Evolutionary conservation across 53 echinoderm and acorn worm genomes (phyloP).

Genomic region (Stichopus horrens): DNA sequence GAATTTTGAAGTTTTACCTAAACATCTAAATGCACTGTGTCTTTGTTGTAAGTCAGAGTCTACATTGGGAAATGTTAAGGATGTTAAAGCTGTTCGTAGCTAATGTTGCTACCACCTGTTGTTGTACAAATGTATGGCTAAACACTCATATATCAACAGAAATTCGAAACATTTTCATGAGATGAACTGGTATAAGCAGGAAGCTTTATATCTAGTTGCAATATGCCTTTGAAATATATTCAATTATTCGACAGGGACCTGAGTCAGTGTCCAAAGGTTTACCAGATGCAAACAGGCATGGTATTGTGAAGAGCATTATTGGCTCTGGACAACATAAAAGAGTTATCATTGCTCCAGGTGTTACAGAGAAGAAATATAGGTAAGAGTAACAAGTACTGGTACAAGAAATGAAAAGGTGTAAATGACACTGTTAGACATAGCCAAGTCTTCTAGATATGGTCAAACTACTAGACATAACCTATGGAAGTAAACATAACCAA

Average conservation of each 20-base stretch:
- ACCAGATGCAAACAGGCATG: constrained; percentile 57
- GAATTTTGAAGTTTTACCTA: no score
- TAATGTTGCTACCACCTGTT: no score
- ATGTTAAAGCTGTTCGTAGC: no score
- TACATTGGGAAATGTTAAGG: no score
- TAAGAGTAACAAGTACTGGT: neutral
- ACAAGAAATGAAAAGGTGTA: no score
- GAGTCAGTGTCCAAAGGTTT: constrained; percentile 67
- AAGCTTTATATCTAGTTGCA: neutral
- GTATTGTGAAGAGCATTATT: constrained; percentile 79
- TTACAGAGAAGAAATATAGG: constrained; percentile 75
- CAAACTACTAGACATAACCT: no score
- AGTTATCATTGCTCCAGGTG: constrained; percentile 74
- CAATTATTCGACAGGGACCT: constrained; percentile 47
- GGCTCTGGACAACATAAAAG: constrained; percentile 89
- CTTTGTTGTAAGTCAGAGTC: no score
- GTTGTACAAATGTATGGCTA: no score
- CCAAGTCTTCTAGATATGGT: no score
- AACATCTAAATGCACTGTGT: no score
- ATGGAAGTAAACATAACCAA: no score
- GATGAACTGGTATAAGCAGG: neutral
- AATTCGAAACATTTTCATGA: neutral
- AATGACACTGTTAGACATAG: no score
- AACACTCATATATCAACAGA: neutral
- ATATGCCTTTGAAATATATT: neutral